Evolutionary conservation across 2,113 vertebrate genomes (phyloP).

Genomic region (Ophthalmolycus amberensis): DNA sequence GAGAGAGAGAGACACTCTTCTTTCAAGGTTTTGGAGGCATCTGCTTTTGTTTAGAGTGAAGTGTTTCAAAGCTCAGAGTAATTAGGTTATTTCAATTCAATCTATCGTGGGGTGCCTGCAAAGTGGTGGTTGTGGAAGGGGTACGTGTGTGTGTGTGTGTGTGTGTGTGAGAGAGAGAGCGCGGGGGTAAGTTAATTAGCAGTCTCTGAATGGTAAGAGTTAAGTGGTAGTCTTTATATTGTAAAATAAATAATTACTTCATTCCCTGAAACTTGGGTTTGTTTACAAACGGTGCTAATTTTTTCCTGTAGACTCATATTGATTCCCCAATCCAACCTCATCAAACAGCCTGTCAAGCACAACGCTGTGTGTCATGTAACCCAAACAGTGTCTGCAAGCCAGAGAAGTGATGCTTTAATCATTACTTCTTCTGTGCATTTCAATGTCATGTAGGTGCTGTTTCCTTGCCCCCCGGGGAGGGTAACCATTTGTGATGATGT

Average conservation of each 20-base stretch:
- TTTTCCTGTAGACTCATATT: slow-evolving; percentile 54
- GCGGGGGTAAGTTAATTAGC: slow-evolving; percentile 64
- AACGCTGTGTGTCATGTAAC: slow-evolving; percentile 31
- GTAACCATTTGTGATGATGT: background rate
- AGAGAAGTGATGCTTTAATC: slow-evolving; percentile 49
- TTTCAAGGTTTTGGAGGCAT: slow-evolving; percentile 36
- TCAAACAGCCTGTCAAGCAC: slow-evolving; percentile 63
- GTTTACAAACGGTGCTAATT: slow-evolving; percentile 60
- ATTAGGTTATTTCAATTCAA: slow-evolving; percentile 68
- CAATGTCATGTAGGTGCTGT: slow-evolving; percentile 18
- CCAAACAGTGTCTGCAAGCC: slow-evolving; percentile 30
- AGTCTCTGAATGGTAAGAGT: slow-evolving; percentile 40
- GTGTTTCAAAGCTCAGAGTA: slow-evolving; percentile 57
- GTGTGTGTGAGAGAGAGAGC: background rate
- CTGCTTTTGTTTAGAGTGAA: slow-evolving; percentile 63
- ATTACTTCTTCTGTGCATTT: slow-evolving; percentile 39
- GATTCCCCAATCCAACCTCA: slow-evolving; percentile 55
- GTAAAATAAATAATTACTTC: slow-evolving; percentile 40
- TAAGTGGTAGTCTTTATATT: slow-evolving; percentile 53
- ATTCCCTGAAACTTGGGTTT: slow-evolving; percentile 57
- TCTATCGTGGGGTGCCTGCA: slow-evolving; percentile 49
- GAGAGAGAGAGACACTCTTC: background rate
- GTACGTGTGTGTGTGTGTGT: slow-evolving; percentile 26
- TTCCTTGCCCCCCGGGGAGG: slow-evolving; percentile 15
- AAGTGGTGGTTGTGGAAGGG: slow-evolving; percentile 25